phyloP scores from a whole-genome alignment of 2,888 invertebrate species.

The Acronicta alni region DNA sequence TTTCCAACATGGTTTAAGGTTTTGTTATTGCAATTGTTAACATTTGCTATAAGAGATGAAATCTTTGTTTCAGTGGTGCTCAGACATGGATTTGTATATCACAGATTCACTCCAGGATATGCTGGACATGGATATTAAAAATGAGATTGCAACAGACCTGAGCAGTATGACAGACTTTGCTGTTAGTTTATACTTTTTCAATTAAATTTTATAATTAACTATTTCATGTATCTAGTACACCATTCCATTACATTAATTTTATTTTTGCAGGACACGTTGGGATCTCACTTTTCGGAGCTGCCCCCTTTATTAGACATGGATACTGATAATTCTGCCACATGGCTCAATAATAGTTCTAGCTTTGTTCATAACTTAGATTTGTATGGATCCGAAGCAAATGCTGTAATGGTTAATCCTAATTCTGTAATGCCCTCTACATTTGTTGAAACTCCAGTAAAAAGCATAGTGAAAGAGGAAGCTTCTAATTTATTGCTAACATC shows the following conservation, averaged over 20 bases:
- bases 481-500: slow-evolving; percentile 85
- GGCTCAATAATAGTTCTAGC: slow-evolving; percentile 90
- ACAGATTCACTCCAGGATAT: slow-evolving; percentile 95
- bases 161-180: slow-evolving; percentile 92
- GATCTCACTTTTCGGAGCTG: slow-evolving; percentile 90
- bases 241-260: slow-evolving; percentile 4
- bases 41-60: slow-evolving; percentile 3
- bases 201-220: not conserved
- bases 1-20: too few relatives aligned
- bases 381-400: slow-evolving; percentile 92
- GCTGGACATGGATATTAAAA: slow-evolving; percentile 96
- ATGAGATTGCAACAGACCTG: slow-evolving; percentile 94
- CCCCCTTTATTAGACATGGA: slow-evolving; percentile 91
- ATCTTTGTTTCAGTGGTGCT: slow-evolving; percentile 83
- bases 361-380: slow-evolving; percentile 92
- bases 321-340: slow-evolving; percentile 90
- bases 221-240: not conserved
- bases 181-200: slow-evolving; percentile 67
- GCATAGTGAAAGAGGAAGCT: slow-evolving; percentile 84
- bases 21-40: too few relatives aligned
- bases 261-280: slow-evolving; percentile 87
- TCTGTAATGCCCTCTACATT: slow-evolving; percentile 95
- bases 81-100: slow-evolving; percentile 90
- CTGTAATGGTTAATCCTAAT: slow-evolving; percentile 96
- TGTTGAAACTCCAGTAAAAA: slow-evolving; percentile 85